These are phyloP conservation scores for Chrysemys picta DNA, from an alignment of 2,113 vertebrate species.

Conservation along the genomic window DNA sequence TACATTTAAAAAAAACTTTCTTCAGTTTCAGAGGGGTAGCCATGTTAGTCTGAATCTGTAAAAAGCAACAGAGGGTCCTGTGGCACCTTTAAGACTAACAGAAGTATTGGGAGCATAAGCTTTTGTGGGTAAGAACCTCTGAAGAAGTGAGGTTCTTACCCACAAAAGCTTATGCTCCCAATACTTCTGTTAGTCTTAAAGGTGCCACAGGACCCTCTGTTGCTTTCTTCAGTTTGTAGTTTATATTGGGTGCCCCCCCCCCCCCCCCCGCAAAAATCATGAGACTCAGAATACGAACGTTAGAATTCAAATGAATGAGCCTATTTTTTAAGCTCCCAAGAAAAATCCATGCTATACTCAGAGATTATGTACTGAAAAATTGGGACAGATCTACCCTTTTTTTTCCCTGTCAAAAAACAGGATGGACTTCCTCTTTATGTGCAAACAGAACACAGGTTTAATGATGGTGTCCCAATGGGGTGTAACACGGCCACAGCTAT, in stretches of 20 bases:
- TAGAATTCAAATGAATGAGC: background rate
- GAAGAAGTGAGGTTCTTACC: too few species aligned
- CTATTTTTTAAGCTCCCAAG: background rate
- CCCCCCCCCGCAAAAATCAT: background rate
- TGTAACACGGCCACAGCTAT: background rate
- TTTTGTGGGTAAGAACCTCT: too few species aligned
- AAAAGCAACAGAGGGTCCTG: too few species aligned
- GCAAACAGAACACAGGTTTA: background rate
- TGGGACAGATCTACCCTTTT: background rate
- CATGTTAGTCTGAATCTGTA: too few species aligned
- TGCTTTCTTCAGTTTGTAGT: background rate
- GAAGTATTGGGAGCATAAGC: too few species aligned
- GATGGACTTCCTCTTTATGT: background rate
- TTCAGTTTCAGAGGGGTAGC: background rate
- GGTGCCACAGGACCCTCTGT: too few species aligned
- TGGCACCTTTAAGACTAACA: too few species aligned
- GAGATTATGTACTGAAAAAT: background rate
- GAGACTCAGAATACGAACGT: background rate
- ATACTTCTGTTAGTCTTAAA: too few species aligned
- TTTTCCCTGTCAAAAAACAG: background rate
- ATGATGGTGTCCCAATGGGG: background rate
- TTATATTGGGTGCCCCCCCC: too few species aligned
- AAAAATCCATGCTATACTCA: background rate
- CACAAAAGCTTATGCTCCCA: too few species aligned
- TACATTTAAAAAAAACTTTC: background rate